phyloP scores from a whole-genome alignment of 2,888 invertebrate species.

The Torymus auratus region DNA sequence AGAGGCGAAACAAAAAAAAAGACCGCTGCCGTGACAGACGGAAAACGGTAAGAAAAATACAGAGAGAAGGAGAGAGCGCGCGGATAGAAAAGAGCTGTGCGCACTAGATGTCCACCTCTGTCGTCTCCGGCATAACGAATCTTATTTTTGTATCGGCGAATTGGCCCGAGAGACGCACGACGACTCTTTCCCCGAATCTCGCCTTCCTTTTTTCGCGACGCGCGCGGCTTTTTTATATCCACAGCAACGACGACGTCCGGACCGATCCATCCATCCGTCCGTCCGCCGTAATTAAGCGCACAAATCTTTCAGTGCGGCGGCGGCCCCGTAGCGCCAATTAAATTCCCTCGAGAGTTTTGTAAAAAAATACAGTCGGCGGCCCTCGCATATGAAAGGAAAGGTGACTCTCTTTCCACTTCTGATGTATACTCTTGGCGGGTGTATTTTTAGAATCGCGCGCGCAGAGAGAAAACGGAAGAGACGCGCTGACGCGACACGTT shows the following conservation, averaged over 20 bases:
- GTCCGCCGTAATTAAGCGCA: constrained; percentile 42
- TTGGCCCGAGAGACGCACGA: constrained; percentile 33
- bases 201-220: neutral
- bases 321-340: constrained; percentile 44
- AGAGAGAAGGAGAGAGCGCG: constrained; percentile 7
- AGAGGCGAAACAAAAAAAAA: neutral
- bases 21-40: neutral
- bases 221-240: neutral
- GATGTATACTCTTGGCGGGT: neutral
- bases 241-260: neutral
- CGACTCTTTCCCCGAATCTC: constrained; percentile 19
- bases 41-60: neutral
- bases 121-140: constrained; percentile 47
- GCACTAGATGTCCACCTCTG: constrained; percentile 44
- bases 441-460: constrained; percentile 45
- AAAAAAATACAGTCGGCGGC: neutral
- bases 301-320: constrained; percentile 14
- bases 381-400: too few species aligned
- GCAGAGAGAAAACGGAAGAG: neutral
- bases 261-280: constrained; percentile 12
- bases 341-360: constrained; percentile 29
- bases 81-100: neutral
- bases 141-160: constrained; percentile 58
- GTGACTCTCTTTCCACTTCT: neutral
- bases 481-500: constrained; percentile 37